A percentile compares a stretch with the other conserved stretches of the same genome.
phyloP scores from a whole-genome alignment of 2,113 vertebrate genomes.

The Bufo gargarizans region DNA sequence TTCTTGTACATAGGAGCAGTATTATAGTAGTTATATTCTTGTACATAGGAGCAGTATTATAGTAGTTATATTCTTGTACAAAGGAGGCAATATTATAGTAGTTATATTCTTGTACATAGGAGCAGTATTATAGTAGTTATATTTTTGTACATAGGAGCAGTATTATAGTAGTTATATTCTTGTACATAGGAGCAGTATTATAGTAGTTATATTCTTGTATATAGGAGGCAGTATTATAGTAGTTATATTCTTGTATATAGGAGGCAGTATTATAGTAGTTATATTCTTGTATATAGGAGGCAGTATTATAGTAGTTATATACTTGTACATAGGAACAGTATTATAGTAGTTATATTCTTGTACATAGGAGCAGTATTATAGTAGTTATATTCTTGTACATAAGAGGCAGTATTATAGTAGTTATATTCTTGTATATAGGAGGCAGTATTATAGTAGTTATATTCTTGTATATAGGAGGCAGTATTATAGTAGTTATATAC shows the following conservation, averaged over 20 bases:
- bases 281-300: neutral
- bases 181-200: neutral
- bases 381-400: neutral
- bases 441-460: too few species aligned
- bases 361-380: neutral
- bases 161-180: constrained; percentile 3
- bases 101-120: neutral
- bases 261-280: neutral
- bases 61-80: neutral
- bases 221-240: constrained; percentile 1
- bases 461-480: neutral
- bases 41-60: too few species aligned
- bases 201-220: neutral
- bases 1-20: neutral
- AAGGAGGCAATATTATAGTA: neutral
- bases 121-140: neutral
- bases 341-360: constrained; percentile 5
- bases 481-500: constrained; percentile 2
- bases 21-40: too few species aligned
- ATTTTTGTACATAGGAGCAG: neutral
- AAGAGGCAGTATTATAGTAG: too few species aligned
- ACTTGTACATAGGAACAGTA: neutral
- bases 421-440: too few species aligned
- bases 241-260: constrained; percentile 1
- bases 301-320: constrained; percentile 3